Evolutionary conservation across 1,140 invertebrate species (phyloP), one percentile per base, ranked within the genome.

Genomic region (Drosophila funebris): DNA sequence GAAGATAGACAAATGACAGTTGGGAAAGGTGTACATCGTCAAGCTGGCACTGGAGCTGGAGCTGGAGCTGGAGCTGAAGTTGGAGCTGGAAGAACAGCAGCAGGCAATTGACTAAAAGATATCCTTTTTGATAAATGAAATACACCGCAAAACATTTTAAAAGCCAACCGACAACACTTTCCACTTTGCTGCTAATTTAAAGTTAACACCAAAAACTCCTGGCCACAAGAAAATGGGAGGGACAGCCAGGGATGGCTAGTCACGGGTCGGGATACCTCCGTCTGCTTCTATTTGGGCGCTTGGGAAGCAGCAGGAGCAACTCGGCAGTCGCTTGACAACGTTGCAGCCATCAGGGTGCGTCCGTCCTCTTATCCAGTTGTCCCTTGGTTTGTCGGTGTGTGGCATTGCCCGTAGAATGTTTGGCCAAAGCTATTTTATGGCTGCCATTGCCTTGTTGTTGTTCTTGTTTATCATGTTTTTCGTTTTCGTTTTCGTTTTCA

Each of bases 91-190:
- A 5, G 22, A 48, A 24, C 50, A 31, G 62, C 29, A 16, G 36
- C 39, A 58, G 27, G 64, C 62, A 68, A 85, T 70, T 72, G 74
- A 71, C 62, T 60, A 67, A 66, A 61, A 83, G 84, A 76, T 82
- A 78, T 87, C 66, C 69, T 82, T 61, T 70, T 76, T 88, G 84
- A 88, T 88, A 88, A 88, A 88, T 83, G 82, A 76, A 87, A 78
- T 83, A 88, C 73, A 88, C 83, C 84, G 76, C 83, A 88, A 78
- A 88, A 83, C 78, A 88, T 88, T 88, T 88, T 74, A 88, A 88
- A 88, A 88, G 83, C 79, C 70, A 88, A 88, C 83, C 83, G 83
- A 89, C 83, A 88, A 88, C 83, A 88, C 83, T 88, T 88, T 89
- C 79, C 83, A 88, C 83, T 88, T 88, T 88, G 72, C 83, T 83